Evolutionary conservation across 2,797 vertebrate species (phyloP).

Genomic region (Falco columbarius): DNA sequence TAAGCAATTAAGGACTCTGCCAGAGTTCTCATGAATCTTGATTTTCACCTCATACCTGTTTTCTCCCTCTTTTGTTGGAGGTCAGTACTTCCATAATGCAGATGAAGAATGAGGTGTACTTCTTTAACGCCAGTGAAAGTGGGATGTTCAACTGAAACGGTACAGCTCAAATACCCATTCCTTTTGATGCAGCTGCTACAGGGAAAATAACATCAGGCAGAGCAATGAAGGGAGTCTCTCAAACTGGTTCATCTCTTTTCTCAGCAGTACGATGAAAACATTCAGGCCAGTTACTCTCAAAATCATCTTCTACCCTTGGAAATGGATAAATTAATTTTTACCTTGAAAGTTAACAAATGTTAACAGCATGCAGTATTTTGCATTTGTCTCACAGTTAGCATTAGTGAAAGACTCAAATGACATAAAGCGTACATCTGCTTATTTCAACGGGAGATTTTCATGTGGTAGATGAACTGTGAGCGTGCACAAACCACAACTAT

Average conservation of each 20-base stretch:
- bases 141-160: background rate
- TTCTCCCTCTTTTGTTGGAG: background rate
- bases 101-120: background rate
- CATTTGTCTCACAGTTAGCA: background rate
- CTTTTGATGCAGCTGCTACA: background rate
- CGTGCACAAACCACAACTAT: background rate
- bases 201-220: background rate
- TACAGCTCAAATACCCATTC: rapidly evolving
- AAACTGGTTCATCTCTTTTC: background rate
- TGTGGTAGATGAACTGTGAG: background rate
- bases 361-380: background rate
- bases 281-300: background rate
- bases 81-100: background rate
- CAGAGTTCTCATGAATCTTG: background rate
- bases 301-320: background rate
- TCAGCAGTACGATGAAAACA: background rate
- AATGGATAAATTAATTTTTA: background rate
- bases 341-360: background rate
- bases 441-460: background rate
- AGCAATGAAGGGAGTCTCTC: background rate
- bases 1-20: background rate
- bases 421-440: background rate
- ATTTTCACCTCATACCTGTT: background rate
- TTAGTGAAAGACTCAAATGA: background rate
- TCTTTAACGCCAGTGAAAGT: background rate